Base-by-base conservation (phyloP, 2,113 vertebrate genomes). In the Struthio camelus region DNA sequence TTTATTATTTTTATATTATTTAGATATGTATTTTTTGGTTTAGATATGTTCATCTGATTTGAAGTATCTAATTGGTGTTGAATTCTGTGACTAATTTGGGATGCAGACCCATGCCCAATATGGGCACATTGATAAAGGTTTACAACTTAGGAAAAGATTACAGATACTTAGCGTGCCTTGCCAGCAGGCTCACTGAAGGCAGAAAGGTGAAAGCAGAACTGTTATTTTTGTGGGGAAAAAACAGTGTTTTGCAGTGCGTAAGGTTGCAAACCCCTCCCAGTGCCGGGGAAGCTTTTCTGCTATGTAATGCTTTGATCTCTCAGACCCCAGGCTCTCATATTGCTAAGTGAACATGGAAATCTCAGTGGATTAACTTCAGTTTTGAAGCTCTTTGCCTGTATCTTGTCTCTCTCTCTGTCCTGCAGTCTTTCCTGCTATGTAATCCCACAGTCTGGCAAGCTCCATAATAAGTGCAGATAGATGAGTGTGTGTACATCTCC, bases 401-500 rank as follows among this genome's bases (percentile, higher is more conserved):
- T 92, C 92, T 92, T 54, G 36, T 78, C 80, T 91, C 67, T 61
- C 40, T 65, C 36, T 71, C 24, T 51, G 38, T 87, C 72, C 90
- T 30, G 61, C 89, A 80, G 54, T 89, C 86, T 80, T 80, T 25
- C 54, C 59, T 50, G 78, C 87, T 40, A 50, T 34, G 73, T 30
- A 94, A 73, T 96, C 78, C 80, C 46, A 16, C 20, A 83, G 96
- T 53, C 95, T 96, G 96, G 96, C 70, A 94, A 96, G 96, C 91
- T 95, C 94, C 58, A n/a, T 69, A 94, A 91, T 90, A 95, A 94
- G 91, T 84, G 83, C 89, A 93, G 97, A 97, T 93, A 96, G 95
- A 95, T 94, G 94, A 97, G 90, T 96, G 93, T 95, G 59, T 79
- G 96, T 89, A 94, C 87, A 62, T 92, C 93, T 97, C 95, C 92